A percentile compares a stretch with the other conserved stretches of the same genome.
Conservation (phyloP, 1,140 invertebrate species). For the Meloidogyne exigua region DNA sequence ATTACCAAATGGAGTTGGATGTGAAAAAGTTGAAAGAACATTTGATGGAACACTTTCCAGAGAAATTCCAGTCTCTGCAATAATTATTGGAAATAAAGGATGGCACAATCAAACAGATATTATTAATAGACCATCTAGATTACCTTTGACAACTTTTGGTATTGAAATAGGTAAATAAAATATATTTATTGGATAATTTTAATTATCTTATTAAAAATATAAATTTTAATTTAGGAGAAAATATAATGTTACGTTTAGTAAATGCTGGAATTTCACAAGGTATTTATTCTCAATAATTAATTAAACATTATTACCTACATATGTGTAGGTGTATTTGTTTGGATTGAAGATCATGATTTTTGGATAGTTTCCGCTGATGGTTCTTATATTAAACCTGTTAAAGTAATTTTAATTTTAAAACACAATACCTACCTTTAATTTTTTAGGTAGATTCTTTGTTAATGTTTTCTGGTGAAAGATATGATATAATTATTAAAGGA, state of each 20-base stretch:
- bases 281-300: neutral
- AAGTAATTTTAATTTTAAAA: conserved; percentile 15
- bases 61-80: conserved; percentile 50
- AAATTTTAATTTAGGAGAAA: conserved; percentile 29
- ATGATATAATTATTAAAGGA: conserved; percentile 56
- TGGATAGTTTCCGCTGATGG: conserved; percentile 57
- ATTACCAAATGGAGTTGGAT: neutral
- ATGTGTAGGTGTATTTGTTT: conserved; percentile 45
- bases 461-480: conserved; percentile 60
- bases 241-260: conserved; percentile 52
- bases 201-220: neutral
- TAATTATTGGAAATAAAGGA: conserved; percentile 56
- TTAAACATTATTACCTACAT: neutral
- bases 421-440: neutral
- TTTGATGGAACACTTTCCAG: neutral
- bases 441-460: conserved; percentile 52
- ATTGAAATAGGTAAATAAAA: conserved; percentile 19
- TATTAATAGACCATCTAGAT: conserved; percentile 35
- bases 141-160: conserved; percentile 31
- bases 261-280: conserved; percentile 62
- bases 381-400: conserved; percentile 47
- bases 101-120: conserved; percentile 59
- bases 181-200: neutral
- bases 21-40: conserved; percentile 1
- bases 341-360: conserved; percentile 55